Percentiles rank a stretch among this genome's conserved stretches.
phyloP scores from a whole-genome alignment of 2,888 invertebrate species.

The Philaethria dido region DNA sequence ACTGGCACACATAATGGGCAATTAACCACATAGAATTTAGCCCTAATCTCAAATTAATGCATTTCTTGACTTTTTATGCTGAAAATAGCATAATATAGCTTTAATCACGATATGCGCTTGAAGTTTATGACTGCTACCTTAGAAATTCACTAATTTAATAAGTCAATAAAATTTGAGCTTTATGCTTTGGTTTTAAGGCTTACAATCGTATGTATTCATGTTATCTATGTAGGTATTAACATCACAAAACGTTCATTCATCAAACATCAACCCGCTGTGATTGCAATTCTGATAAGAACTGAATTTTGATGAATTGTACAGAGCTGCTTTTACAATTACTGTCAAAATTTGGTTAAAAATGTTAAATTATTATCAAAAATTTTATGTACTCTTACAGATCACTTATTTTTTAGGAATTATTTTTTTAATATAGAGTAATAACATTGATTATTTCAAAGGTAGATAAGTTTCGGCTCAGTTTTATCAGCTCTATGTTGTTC shows the following conservation, averaged over 20 bases:
- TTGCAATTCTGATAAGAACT: slow-evolving; percentile 65
- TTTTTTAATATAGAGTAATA: background rate
- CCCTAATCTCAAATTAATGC: slow-evolving; percentile 25
- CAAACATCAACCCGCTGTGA: slow-evolving; percentile 70
- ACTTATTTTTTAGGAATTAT: too few relatives aligned
- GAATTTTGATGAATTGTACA: slow-evolving; percentile 47
- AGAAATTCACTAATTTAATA: background rate
- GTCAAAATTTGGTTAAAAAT: background rate
- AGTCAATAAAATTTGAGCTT: background rate
- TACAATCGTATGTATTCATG: slow-evolving; percentile 26
- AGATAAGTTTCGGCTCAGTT: background rate
- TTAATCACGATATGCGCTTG: slow-evolving; percentile 32
- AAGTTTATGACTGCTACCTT: slow-evolving; percentile 19
- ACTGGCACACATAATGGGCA: slow-evolving; percentile 33
- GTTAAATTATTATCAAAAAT: too few relatives aligned
- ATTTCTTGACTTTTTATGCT: slow-evolving; percentile 25
- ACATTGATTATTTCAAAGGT: background rate
- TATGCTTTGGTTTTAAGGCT: slow-evolving; percentile 20
- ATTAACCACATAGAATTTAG: slow-evolving; percentile 28
- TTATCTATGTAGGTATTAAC: slow-evolving; percentile 59
- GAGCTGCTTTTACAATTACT: slow-evolving; percentile 53
- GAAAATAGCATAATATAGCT: slow-evolving; percentile 29
- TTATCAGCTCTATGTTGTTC: slow-evolving; percentile 48
- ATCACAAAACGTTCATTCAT: slow-evolving; percentile 82
- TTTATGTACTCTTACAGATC: too few relatives aligned